phyloP scores from a whole-genome alignment of 2,797 vertebrate species.

The Microctenopoma stevenorrisi region DNA sequence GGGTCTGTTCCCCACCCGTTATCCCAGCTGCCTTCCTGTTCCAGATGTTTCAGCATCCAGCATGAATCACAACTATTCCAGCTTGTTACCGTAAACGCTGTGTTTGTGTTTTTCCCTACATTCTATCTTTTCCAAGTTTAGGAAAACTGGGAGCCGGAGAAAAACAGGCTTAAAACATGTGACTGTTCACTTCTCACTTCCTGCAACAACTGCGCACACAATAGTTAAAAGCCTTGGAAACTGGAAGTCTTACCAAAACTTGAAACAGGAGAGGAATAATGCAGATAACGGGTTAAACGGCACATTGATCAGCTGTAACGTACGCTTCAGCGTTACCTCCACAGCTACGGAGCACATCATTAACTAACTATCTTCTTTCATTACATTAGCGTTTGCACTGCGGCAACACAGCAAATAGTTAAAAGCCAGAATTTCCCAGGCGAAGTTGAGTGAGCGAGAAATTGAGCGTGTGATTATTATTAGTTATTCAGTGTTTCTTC shows the following conservation, averaged over 20 bases:
- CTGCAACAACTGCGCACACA: neutral
- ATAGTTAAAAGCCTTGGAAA: too few species aligned
- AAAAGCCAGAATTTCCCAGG: neutral
- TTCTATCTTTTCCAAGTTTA: conserved; percentile 57
- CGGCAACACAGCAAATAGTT: too few species aligned
- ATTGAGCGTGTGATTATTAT: conserved; percentile 14
- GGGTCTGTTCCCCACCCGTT: conserved; percentile 56
- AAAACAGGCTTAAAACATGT: neutral
- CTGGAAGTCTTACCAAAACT: neutral
- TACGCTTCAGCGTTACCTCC: neutral
- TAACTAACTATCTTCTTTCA: neutral
- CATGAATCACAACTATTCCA: conserved; percentile 73
- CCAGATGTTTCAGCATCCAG: conserved; percentile 69
- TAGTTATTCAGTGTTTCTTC: conserved; percentile 34
- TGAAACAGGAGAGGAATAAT: neutral
- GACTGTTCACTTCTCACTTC: neutral
- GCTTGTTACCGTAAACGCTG: conserved; percentile 63
- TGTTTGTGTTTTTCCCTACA: conserved; percentile 54
- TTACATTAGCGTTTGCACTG: too few species aligned
- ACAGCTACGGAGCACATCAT: neutral
- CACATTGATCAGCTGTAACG: neutral
- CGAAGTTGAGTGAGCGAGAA: conserved; percentile 19
- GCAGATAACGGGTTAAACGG: neutral
- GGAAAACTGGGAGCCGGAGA: conserved; percentile 8
- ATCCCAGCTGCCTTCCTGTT: conserved; percentile 63